A percentile compares a stretch with the other conserved stretches of the same genome.
These are phyloP conservation scores for Cherax destructor DNA, from an alignment of 1,140 invertebrate genomes.

Conservation along the genomic window DNA sequence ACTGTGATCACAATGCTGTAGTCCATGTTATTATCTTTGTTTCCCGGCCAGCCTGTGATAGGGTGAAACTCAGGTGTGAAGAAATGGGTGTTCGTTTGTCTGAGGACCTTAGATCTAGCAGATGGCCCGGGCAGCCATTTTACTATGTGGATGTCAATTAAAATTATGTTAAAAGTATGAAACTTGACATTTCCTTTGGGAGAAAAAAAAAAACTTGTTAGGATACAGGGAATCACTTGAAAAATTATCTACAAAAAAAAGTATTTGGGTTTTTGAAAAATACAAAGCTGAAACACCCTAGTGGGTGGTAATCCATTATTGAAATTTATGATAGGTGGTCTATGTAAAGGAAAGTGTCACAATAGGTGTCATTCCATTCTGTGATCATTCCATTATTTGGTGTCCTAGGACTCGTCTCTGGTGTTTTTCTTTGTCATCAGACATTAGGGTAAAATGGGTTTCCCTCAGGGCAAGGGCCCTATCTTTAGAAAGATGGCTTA, in stretches of 20 bases:
- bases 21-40: conserved; percentile 55
- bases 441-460: conserved; percentile 4
- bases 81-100: conserved; percentile 35
- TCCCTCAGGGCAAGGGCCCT: conserved; percentile 3
- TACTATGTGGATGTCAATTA: conserved; percentile 11
- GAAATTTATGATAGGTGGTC: conserved; percentile 4
- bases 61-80: conserved; percentile 61
- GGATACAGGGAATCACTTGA: conserved; percentile 19
- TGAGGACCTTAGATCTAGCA: conserved; percentile 5
- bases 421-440: background rate
- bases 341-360: background rate
- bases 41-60: conserved; percentile 62
- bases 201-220: background rate
- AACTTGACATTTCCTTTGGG: background rate
- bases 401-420: background rate
- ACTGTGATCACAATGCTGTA: conserved; percentile 54
- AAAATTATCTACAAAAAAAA: background rate
- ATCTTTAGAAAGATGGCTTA: conserved; percentile 1
- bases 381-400: conserved; percentile 23
- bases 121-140: conserved; percentile 20
- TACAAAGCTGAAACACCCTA: background rate
- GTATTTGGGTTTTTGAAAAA: background rate
- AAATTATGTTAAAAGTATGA: conserved; percentile 8
- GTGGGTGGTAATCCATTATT: background rate
- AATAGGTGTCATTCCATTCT: conserved; percentile 28